These are phyloP conservation scores for Daboia siamensis DNA, from an alignment of 2,113 vertebrate genomes.

Conservation along the genomic window DNA sequence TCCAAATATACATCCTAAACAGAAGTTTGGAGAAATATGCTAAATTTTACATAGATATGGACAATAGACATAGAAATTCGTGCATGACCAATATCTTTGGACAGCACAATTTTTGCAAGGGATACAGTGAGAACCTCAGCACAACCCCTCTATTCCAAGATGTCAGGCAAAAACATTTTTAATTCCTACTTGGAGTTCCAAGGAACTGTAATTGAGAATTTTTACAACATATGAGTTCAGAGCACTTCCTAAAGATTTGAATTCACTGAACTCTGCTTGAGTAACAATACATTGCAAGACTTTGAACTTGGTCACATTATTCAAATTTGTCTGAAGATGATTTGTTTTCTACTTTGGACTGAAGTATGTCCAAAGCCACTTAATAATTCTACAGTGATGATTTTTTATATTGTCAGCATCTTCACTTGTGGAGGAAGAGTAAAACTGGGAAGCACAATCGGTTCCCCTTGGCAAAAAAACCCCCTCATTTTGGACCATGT, in stretches of 20 bases:
- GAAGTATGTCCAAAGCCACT: neutral
- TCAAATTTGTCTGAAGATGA: neutral
- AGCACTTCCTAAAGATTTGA: neutral
- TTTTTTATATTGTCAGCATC: neutral
- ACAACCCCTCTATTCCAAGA: neutral
- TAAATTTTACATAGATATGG: neutral
- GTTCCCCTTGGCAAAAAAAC: neutral
- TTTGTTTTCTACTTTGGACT: neutral
- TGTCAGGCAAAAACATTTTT: neutral
- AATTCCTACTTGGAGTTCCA: neutral
- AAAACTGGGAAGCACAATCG: neutral
- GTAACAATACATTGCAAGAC: neutral
- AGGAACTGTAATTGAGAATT: neutral
- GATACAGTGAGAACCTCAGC: neutral
- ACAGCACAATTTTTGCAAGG: neutral
- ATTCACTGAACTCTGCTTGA: neutral
- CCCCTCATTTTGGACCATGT: neutral
- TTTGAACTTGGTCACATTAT: neutral
- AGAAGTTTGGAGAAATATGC: neutral
- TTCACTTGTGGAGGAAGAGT: neutral
- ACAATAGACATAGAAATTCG: neutral
- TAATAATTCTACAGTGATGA: neutral
- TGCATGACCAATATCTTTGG: neutral
- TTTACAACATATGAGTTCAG: neutral
- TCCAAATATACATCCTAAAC: neutral